Evolutionary conservation across 2,797 vertebrate species (phyloP), one percentile per base, ranked within the genome.

Genomic region (Eulemur albifrons): DNA sequence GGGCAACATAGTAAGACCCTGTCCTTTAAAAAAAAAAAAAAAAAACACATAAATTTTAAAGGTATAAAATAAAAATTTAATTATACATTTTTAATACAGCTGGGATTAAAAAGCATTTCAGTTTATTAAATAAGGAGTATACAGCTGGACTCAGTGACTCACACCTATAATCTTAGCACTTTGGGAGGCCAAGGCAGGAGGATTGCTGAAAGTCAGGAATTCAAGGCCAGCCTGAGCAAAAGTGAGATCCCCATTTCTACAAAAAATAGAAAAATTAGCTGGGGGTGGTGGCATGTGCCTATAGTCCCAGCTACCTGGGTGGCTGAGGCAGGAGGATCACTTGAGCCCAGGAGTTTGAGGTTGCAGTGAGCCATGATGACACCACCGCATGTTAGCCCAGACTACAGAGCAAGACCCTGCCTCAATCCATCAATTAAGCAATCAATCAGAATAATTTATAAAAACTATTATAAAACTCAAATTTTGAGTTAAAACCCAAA

Each of bases 121-220:
- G 5, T n/a, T 90, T 95, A 84, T 30, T 83, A 65, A 88, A 59
- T 83, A 90, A 88, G 75, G 50, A 86, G 11, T 69, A 83, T 77
- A 21, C 0, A 9, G 8, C 65, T n/a, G 18, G n/a, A 35, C 5
- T n/a, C 8, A 0, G n/a, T 67, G 65, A 4, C n/a, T 67, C n/a
- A 35, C 17, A 11, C 65, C n/a, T 67, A 21, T 21, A 35, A 20
- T 35, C 18, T 21, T n/a, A 38, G 65, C 18, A 35, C n/a, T 35
- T 38, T 67, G 65, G 4, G 61, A 63, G 30, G 14, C 30, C 61
- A 15, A 17, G 30, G 30, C 7, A n/a, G 6, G 14, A n/a, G 14
- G 14, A n/a, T 63, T 1, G 6, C 2, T 32, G 17, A 7, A 8
- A 14, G 30, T 7, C 61, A 63, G 61, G 30, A 63, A 14, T 15